Evolutionary conservation across 2,888 invertebrate species (phyloP).

Genomic region (Podotricha telesiphe): DNA sequence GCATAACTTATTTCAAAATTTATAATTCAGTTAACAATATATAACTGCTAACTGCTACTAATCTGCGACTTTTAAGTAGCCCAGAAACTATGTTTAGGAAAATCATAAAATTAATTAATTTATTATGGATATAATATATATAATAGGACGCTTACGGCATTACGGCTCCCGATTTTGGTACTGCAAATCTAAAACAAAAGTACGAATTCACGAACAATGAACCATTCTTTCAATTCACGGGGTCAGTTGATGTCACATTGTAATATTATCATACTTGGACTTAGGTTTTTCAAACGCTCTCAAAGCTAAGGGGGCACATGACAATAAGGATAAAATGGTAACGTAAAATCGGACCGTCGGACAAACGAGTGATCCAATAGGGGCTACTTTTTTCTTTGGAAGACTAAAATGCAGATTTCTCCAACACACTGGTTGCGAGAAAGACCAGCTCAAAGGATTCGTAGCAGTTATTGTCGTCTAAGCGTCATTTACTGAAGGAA

Average conservation of each 20-base stretch:
- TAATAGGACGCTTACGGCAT: too few relatives aligned
- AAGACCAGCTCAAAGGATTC: constrained; percentile 45
- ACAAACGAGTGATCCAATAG: constrained; percentile 52
- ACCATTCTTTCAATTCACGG: constrained; percentile 1
- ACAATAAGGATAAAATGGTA: constrained; percentile 50
- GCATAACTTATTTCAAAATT: too few relatives aligned
- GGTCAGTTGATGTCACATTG: constrained; percentile 14
- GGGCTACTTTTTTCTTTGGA: constrained; percentile 50
- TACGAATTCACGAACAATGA: constrained; percentile 6
- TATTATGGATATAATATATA: too few relatives aligned
- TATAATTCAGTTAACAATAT: too few relatives aligned
- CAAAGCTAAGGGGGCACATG: constrained; percentile 43
- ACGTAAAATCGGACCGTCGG: constrained; percentile 49
- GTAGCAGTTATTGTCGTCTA: constrained; percentile 41
- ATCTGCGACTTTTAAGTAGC: too few relatives aligned
- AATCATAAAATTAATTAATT: too few relatives aligned
- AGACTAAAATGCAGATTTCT: constrained; percentile 48
- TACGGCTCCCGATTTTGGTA: too few relatives aligned
- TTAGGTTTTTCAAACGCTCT: constrained; percentile 34
- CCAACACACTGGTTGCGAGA: constrained; percentile 45
- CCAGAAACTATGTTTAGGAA: too few relatives aligned
- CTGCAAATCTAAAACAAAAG: background rate
- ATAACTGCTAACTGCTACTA: too few relatives aligned
- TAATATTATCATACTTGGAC: constrained; percentile 30
- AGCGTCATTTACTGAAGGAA: constrained; percentile 34